A percentile compares a stretch with the other conserved stretches of the same genome.
Evolutionary conservation across 2,888 invertebrate genomes (phyloP).

Genomic region (Orchesellides sinensis): DNA sequence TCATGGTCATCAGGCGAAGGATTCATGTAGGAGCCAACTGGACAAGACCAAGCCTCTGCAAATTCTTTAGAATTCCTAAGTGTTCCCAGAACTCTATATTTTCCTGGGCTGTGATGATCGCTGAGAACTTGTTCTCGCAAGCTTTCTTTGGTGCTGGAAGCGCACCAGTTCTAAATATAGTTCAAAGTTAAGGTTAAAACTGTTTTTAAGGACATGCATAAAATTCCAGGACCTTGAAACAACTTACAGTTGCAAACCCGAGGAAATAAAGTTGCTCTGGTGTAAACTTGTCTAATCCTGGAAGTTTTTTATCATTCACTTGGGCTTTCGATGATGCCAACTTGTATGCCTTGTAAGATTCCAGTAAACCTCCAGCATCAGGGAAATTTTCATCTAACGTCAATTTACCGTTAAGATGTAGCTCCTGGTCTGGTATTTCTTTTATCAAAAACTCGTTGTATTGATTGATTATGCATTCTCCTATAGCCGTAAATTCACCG

Average conservation of each 20-base stretch:
- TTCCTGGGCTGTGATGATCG: conserved; percentile 70
- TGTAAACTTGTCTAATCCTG: conserved; percentile 75
- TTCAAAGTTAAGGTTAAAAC: too few relatives aligned
- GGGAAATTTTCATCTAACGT: conserved; percentile 69
- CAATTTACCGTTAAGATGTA: conserved; percentile 60
- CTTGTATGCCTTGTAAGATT: conserved; percentile 73
- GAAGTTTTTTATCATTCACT: conserved; percentile 71
- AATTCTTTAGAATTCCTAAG: conserved; percentile 72
- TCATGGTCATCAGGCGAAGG: conserved; percentile 45
- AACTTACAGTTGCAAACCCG: conserved; percentile 76
- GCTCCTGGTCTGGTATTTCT: conserved; percentile 44
- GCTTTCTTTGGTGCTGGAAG: conserved; percentile 65
- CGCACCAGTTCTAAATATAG: conserved; percentile 71
- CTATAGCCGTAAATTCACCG: conserved; percentile 58
- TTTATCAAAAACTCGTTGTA: conserved; percentile 49
- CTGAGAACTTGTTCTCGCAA: conserved; percentile 69
- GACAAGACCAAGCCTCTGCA: conserved; percentile 68
- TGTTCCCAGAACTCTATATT: conserved; percentile 69
- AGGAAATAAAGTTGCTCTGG: conserved; percentile 78
- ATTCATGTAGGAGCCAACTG: conserved; percentile 65
- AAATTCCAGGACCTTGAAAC: not conserved
- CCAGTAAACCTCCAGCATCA: conserved; percentile 74
- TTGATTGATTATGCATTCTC: conserved; percentile 63
- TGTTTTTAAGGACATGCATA: too few relatives aligned
- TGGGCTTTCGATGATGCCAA: conserved; percentile 62